These are phyloP conservation scores for Diarsia dahlii DNA, from an alignment of 2,888 invertebrate species.

Conservation along the genomic window DNA sequence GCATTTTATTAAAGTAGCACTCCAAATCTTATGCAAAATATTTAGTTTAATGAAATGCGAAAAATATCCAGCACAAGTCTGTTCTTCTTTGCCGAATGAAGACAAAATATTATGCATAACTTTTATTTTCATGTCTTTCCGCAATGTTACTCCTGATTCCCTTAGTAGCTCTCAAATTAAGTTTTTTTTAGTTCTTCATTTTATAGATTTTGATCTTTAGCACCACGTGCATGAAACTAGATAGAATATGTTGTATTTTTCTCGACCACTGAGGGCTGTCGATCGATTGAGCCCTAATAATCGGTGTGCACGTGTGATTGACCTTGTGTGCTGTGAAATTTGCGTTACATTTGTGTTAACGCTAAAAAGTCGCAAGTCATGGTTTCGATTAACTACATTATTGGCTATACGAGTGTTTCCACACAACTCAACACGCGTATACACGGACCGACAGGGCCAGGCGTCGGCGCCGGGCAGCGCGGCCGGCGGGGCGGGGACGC, in stretches of 20 bases:
- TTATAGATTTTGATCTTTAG: not conserved
- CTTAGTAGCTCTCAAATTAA: not conserved
- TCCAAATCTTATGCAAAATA: not conserved
- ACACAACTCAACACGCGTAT: constrained; percentile 25
- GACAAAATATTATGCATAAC: not conserved
- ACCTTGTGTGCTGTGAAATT: not conserved
- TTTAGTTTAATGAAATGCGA: too few species aligned
- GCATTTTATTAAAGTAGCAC: not conserved
- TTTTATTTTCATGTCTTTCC: not conserved
- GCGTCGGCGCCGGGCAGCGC: constrained; percentile 45
- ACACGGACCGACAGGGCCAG: constrained; percentile 42
- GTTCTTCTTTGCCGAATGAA: not conserved
- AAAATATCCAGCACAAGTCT: too few species aligned
- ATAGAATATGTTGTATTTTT: not conserved
- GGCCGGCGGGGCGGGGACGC: constrained; percentile 34
- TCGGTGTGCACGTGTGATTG: constrained; percentile 22
- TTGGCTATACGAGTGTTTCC: not conserved
- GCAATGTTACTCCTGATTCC: not conserved
- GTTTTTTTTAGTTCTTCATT: not conserved
- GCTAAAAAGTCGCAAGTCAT: not conserved
- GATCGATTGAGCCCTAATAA: not conserved
- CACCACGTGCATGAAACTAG: constrained; percentile 1
- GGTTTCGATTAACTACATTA: not conserved
- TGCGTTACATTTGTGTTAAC: not conserved
- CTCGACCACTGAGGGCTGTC: not conserved